Evolutionary conservation across 1,140 invertebrate genomes (phyloP), one percentile per base, ranked within the genome.

Genomic region (Pseudomyrmex gracilis): DNA sequence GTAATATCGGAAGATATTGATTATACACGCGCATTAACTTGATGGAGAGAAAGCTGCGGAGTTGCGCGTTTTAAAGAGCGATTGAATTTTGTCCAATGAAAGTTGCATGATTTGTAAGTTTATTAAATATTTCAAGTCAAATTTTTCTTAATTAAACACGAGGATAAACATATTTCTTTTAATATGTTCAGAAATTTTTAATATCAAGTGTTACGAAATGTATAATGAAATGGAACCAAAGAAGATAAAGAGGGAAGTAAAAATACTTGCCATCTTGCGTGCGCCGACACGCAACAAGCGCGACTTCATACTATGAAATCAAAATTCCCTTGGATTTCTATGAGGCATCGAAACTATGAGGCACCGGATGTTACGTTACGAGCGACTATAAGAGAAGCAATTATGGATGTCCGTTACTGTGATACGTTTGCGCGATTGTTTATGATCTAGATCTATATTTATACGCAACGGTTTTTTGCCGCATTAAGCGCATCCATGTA

Each of bases 251-350:
- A 53, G 5, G 1, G 9, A 24, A 24, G 8, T 12, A 12, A 34
- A 34, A 7, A 60, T 24, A 24, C 10, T 63, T 22, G 57, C 57
- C 17, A 15, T 63, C 10, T 9, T 34, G 13, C 71, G 58, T n/a
- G 15, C 45, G 64, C 60, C 47, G 60, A 43, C 60, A 43, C 61
- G 61, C 73, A 77, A 77, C 61, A 22, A 22, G 73, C 61, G 24
- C 85, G 83, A 57, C 7, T 34, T 34, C 34, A 20, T 57, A 66
- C 51, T 45, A 53, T 70, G 13, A 80, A 86, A 86, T 86, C 67
- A 86, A 86, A 86, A 86, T 86, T 85, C 70, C 20, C 67, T 55
- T 43, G 53, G 67, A 82, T 85, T 80, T 64, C 43, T 34, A 15
- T 66, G 57, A 84, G 73, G 60, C 70, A 67, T 86, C 17, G 24